Evolutionary conservation across 1,140 invertebrate species (phyloP), one percentile per base, ranked within the genome.

Genomic region (Portunus trituberculatus): DNA sequence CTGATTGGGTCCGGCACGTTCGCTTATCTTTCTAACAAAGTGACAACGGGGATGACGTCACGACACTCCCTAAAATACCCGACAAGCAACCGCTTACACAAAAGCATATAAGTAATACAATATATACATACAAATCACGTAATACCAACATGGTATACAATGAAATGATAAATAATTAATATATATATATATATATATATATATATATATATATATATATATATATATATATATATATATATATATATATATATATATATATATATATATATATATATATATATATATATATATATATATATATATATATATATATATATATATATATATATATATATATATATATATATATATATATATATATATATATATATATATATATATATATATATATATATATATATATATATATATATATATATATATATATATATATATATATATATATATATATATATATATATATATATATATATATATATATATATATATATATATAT

Each of bases 261-360:
- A n/a, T 89, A 31, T 8, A 39, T 89, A 29, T 87, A n/a, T 89
- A 29, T 89, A 39, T 89, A 31, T 46, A 12, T 89, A 89, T 31
- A n/a, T 89, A 25, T 8, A 6, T 46, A 25, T 39, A 39, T 89
- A 29, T 12, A 39, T 89, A 31, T 89, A 6, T 31, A 10, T 46
- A 39, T 89, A 31, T 12, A 39, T 46, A 6, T 89, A n/a, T 89
- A 31, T 89, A 6, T 12, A 25, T 89, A 89, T 89, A 31, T 31
- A n/a, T 89, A 31, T 89, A n/a, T 89, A 6, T 89, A n/a, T 89
- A 29, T 89, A n/a, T 12, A 29, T 89, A n/a, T 89, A 31, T 89
- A 6, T 12, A 29, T 31, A 39, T 89, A 31, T 31, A n/a, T 31
- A 31, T 89, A n/a, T 31, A 89, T 89, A 6, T 31, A 31, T 31